Conservation (phyloP, 2,113 vertebrate genomes). For the Sturnus vulgaris region DNA sequence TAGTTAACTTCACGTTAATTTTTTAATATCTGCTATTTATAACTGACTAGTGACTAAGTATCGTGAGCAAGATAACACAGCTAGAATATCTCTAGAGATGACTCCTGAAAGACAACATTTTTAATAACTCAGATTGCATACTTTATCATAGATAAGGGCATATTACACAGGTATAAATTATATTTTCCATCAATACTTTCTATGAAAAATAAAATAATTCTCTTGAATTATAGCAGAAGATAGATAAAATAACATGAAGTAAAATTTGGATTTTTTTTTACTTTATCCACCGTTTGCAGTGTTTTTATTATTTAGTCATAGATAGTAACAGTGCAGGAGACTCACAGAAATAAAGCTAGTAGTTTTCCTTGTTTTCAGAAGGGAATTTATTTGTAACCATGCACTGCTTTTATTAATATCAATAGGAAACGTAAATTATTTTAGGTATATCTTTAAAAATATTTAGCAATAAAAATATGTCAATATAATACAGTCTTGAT, state of each 20-base stretch:
- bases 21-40: not conserved
- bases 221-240: not conserved
- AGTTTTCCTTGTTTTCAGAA: not conserved
- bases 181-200: not conserved
- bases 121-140: not conserved
- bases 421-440: not conserved
- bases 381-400: not conserved
- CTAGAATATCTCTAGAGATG: not conserved
- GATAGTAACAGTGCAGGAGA: not conserved
- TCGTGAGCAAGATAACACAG: not conserved
- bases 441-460: not conserved
- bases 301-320: not conserved
- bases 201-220: not conserved
- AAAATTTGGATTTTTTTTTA: conserved; percentile 1
- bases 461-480: not conserved
- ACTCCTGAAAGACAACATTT: not conserved
- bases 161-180: not conserved
- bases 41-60: not conserved
- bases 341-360: conserved; percentile 4
- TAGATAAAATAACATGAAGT: not conserved
- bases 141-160: not conserved
- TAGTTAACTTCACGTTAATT: not conserved
- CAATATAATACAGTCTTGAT: not conserved
- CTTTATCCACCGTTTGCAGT: not conserved
- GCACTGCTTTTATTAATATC: not conserved